Base-by-base conservation (phyloP, 2,797 vertebrate genomes). In the Cuculus canorus region DNA sequence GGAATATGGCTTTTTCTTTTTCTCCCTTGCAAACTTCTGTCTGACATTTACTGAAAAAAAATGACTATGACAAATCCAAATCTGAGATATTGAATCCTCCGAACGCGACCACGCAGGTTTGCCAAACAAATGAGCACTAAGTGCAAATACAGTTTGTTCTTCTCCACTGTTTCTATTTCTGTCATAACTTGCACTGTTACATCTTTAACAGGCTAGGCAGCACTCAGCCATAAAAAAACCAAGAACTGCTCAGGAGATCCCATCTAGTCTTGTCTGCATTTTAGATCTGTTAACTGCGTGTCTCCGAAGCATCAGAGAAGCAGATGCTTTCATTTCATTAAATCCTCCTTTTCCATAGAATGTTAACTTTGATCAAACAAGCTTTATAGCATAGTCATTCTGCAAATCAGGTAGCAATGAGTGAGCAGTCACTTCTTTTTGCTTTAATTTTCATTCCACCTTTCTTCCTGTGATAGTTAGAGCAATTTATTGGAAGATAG, bases 101-200 rank as follows among this genome's bases (percentile, higher is more conserved):
- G 37, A 70, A 61, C n/a, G 32, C 3, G 27, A 27, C 12, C 16
- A 19, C 0, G 1, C 2, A 3, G 7, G 6, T 64, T 90, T 70
- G 30, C 56, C 77, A 86, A 61, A 14, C 8, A 54, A 80, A 52
- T 22, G 68, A 78, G 13, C 3, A 21, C 21, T 17, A 39, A 35
- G 17, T n/a, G 9, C 11, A 52, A 71, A 78, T 17, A 16, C 5
- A 64, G 27, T 50, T 85, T 87, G 18, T 35, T 79, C 43, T 81
- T 90, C 39, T 71, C 59, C 10, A 2, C 11, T n/a, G 17, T 41
- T 88, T 56, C 35, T 84, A 19, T 57, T 79, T 69, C 56, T 63
- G 52, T 80, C 9, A 11, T 57, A 19, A 6, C 23, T 73, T 72
- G 5, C 39, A 30, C 41, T 47, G 28, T 41, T 70, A 19, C 10